These are phyloP conservation scores for Sitta europaea DNA, from an alignment of 2,113 vertebrate species.

Conservation along the genomic window DNA sequence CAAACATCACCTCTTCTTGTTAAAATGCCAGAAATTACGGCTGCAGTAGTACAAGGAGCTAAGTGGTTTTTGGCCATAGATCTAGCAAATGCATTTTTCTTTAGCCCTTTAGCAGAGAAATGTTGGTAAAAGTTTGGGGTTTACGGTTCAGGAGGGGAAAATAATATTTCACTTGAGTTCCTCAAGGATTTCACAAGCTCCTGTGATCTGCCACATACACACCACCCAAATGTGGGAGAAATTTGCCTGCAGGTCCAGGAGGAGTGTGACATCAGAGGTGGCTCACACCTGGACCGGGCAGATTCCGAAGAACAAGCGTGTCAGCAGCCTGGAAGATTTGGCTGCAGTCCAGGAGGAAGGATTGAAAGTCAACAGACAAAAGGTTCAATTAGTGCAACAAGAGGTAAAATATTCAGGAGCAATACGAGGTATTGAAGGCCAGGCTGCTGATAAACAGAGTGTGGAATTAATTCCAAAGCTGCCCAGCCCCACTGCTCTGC, in stretches of 20 bases:
- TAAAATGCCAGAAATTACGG: constrained; percentile 46
- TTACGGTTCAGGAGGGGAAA: neutral
- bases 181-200: neutral
- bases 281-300: neutral
- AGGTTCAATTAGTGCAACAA: constrained; percentile 46
- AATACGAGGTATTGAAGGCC: neutral
- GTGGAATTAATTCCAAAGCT: constrained; percentile 29
- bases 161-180: neutral
- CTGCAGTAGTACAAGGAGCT: neutral
- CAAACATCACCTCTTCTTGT: constrained; percentile 43
- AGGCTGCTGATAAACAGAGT: constrained; percentile 14
- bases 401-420: constrained; percentile 41
- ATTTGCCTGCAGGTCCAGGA: neutral
- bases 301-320: neutral
- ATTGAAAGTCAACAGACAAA: constrained; percentile 28
- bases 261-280: neutral
- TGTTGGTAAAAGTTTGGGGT: neutral
- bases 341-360: neutral
- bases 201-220: neutral
- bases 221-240: neutral
- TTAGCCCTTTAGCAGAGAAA: neutral
- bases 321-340: neutral
- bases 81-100: constrained; percentile 8
- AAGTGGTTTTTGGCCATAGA: constrained; percentile 20
- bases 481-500: neutral